These are phyloP conservation scores for Mesocricetus auratus DNA, from an alignment of 2,113 vertebrate species.

Conservation along the genomic window DNA sequence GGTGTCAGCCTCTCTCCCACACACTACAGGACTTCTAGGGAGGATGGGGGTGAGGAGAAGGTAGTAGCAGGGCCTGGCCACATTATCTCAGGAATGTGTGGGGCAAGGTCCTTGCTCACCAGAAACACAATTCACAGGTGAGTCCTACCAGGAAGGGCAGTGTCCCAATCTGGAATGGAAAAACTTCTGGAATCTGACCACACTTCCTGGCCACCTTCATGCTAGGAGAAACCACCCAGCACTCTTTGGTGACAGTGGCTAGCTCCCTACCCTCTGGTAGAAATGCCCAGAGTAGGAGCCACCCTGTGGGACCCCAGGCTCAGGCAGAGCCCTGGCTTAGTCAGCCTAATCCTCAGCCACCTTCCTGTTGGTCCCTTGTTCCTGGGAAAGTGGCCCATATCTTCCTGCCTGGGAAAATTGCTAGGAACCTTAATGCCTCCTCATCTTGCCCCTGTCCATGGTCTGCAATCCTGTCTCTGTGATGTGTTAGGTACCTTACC, in stretches of 20 bases:
- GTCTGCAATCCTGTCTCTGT: not conserved
- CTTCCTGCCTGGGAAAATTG: not conserved
- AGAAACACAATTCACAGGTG: not conserved
- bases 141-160: not conserved
- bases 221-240: not conserved
- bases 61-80: not conserved
- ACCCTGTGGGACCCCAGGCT: too few species aligned
- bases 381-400: not conserved
- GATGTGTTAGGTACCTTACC: not conserved
- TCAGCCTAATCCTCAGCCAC: not conserved
- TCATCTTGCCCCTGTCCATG: not conserved
- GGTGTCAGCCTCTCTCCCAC: not conserved
- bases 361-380: not conserved
- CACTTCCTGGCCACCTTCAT: not conserved
- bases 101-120: conserved; percentile 68
- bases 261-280: not conserved
- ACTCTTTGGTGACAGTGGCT: not conserved
- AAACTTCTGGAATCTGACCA: conserved; percentile 34
- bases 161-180: not conserved
- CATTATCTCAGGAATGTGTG: conserved; percentile 62
- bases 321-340: not conserved
- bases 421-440: not conserved
- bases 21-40: not conserved
- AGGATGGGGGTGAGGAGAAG: not conserved
- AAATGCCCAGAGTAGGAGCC: not conserved